Evolutionary conservation across 1,140 invertebrate species (phyloP).

Genomic region (Eueides isabella): DNA sequence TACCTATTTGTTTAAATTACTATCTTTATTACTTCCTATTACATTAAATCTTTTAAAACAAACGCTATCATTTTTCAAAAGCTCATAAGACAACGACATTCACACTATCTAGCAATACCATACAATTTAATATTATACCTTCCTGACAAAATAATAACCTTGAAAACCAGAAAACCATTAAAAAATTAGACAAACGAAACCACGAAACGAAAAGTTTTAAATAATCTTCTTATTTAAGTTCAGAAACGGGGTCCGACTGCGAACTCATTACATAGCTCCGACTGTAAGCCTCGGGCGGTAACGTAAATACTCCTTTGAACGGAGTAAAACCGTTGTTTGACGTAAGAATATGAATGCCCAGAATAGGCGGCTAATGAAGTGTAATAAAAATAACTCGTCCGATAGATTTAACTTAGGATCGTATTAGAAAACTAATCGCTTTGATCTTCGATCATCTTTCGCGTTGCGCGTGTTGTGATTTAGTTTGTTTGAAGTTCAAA

Average conservation of each 20-base stretch:
- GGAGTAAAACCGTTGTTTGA: conserved; percentile 48
- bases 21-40: too few relatives aligned
- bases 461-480: neutral
- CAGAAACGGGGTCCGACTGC: conserved; percentile 42
- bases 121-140: conserved; percentile 2
- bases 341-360: conserved; percentile 50
- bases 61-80: too few relatives aligned
- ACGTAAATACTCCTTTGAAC: conserved; percentile 49
- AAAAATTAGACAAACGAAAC: conserved; percentile 30
- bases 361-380: conserved; percentile 31
- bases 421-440: conserved; percentile 11
- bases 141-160: neutral
- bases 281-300: conserved; percentile 44
- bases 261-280: conserved; percentile 55
- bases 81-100: too few relatives aligned
- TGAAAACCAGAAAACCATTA: neutral
- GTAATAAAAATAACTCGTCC: conserved; percentile 26
- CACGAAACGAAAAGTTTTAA: conserved; percentile 47
- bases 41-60: too few relatives aligned
- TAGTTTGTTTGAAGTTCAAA: neutral
- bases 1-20: too few relatives aligned
- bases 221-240: conserved; percentile 49
- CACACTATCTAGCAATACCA: too few relatives aligned
- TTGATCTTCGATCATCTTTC: conserved; percentile 14
- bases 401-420: neutral